These are phyloP conservation scores for Drosophila athabasca DNA, from an alignment of 1,140 invertebrate genomes.

Conservation along the genomic window DNA sequence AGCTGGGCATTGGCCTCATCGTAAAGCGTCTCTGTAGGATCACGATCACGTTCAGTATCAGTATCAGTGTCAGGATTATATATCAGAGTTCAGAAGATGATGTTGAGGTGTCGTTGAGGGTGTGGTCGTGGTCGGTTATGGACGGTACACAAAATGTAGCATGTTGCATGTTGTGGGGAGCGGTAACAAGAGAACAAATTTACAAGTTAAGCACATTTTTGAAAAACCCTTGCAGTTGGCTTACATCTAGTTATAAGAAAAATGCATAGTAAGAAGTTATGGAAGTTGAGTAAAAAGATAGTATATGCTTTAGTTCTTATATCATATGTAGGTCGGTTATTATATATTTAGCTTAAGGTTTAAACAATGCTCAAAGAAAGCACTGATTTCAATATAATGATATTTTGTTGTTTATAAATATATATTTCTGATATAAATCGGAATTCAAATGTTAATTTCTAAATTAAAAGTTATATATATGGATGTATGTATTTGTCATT, in stretches of 20 bases:
- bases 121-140: conserved; percentile 31
- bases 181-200: conserved; percentile 74
- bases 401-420: conserved; percentile 13
- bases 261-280: conserved; percentile 52
- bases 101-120: too few relatives aligned
- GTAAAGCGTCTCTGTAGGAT: conserved; percentile 65
- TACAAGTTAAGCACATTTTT: conserved; percentile 71
- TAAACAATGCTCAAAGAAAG: conserved; percentile 20
- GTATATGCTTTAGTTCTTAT: conserved; percentile 15
- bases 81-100: conserved; percentile 14
- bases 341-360: conserved; percentile 17
- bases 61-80: not conserved
- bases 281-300: conserved; percentile 42
- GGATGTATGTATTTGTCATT: conserved; percentile 6
- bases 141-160: conserved; percentile 47
- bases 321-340: conserved; percentile 7
- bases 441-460: conserved; percentile 3
- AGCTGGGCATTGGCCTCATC: conserved; percentile 65
- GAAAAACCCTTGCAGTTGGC: conserved; percentile 33
- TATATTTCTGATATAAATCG: conserved; percentile 10
- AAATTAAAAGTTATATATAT: not conserved
- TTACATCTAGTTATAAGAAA: conserved; percentile 49
- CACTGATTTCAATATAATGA: conserved; percentile 8
- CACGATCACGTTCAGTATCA: not conserved
- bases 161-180: conserved; percentile 63